phyloP scores from a whole-genome alignment of 2,113 vertebrate genomes.

The Alaudala cheleensis region DNA sequence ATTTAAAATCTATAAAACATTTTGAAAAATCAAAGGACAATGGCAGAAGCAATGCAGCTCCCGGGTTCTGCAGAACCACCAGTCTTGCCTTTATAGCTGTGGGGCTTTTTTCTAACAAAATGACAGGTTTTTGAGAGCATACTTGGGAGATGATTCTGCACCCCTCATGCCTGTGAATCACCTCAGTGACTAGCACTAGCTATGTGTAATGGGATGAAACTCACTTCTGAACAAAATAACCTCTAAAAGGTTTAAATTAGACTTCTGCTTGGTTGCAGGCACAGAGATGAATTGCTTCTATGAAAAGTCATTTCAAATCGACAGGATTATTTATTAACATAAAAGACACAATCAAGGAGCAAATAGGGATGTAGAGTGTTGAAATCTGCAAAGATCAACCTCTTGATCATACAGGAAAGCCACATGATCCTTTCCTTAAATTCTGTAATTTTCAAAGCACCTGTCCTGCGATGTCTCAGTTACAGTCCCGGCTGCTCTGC shows the following conservation, averaged over 20 bases:
- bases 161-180: not conserved
- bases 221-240: not conserved
- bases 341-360: not conserved
- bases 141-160: not conserved
- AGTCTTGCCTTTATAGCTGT: not conserved
- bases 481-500: not conserved
- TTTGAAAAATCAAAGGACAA: not conserved
- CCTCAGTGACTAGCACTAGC: not conserved
- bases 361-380: not conserved
- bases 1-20: slow-evolving; percentile 44
- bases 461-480: not conserved
- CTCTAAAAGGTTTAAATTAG: not conserved
- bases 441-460: not conserved
- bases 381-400: not conserved
- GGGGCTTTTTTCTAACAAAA: not conserved
- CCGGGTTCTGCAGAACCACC: not conserved
- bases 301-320: not conserved
- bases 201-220: not conserved
- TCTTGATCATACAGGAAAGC: not conserved
- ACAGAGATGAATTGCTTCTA: not conserved
- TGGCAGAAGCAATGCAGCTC: slow-evolving; percentile 21
- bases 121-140: not conserved
- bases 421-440: not conserved
- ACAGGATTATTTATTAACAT: not conserved
- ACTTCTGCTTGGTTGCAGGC: not conserved